A percentile compares a stretch with the other conserved stretches of the same genome.
Conservation (phyloP, 2,113 vertebrate species). For the Oreotrochilus melanogaster region DNA sequence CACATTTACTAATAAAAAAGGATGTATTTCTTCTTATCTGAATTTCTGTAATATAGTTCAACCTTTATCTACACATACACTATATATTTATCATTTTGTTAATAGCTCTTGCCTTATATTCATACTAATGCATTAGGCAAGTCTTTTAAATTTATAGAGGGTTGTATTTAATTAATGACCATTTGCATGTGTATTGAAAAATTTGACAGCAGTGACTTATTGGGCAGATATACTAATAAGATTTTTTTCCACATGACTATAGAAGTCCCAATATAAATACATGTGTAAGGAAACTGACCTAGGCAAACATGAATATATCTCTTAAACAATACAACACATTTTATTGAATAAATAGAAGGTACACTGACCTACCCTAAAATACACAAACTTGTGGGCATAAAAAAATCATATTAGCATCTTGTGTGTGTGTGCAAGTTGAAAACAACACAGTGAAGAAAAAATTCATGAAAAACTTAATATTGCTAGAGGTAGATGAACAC, state of each 20-base stretch:
- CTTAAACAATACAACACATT: no score
- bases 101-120: background rate
- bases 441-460: background rate
- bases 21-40: background rate
- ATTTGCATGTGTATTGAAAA: background rate
- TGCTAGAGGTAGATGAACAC: background rate
- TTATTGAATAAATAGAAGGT: background rate
- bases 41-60: background rate
- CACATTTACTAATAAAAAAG: background rate
- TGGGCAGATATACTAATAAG: background rate
- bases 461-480: background rate
- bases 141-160: background rate
- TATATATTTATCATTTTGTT: background rate
- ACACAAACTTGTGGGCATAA: background rate
- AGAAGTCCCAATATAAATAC: background rate
- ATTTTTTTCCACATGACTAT: background rate
- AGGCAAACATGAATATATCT: no score
- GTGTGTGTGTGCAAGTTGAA: background rate
- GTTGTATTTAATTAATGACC: background rate
- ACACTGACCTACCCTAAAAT: background rate
- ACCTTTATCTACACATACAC: background rate
- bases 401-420: background rate
- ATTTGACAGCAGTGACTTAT: background rate
- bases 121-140: background rate
- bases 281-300: no score